Conservation (phyloP, 2,113 vertebrate genomes). For the Ia io region DNA sequence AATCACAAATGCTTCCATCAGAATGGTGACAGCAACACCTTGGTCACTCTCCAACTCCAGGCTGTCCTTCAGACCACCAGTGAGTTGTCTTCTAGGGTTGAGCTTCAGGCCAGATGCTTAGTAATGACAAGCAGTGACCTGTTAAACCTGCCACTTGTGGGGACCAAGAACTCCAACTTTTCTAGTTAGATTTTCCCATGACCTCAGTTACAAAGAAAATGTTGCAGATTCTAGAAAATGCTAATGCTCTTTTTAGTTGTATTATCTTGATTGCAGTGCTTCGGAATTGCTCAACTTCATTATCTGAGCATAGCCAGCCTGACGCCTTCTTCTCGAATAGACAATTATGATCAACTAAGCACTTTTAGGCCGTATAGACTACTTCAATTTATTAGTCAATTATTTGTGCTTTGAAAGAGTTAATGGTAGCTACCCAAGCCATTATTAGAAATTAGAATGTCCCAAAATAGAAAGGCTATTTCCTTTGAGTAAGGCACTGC, state of each 20-base stretch:
- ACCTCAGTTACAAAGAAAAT: constrained; percentile 79
- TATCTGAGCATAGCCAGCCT: constrained; percentile 73
- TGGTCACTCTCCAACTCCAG: constrained; percentile 29
- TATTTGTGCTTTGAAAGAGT: constrained; percentile 80
- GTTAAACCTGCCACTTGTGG: constrained; percentile 70
- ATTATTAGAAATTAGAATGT: constrained; percentile 77
- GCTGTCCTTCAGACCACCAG: constrained; percentile 65
- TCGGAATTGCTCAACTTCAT: constrained; percentile 78
- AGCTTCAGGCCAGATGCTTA: constrained; percentile 57
- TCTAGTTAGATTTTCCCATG: constrained; percentile 74
- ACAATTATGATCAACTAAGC: constrained; percentile 80
- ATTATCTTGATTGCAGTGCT: constrained; percentile 79
- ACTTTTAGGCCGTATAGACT: constrained; percentile 79
- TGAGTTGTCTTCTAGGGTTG: background rate
- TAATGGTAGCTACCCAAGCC: constrained; percentile 76
- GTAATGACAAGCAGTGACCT: constrained; percentile 56
- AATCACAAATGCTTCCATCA: background rate
- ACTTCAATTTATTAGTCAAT: constrained; percentile 82
- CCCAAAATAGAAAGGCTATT: constrained; percentile 77
- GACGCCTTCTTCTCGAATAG: constrained; percentile 77
- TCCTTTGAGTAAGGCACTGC: constrained; percentile 78
- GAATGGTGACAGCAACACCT: background rate
- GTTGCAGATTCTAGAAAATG: constrained; percentile 79
- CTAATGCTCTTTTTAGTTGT: constrained; percentile 76
- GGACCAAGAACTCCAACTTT: constrained; percentile 70